phyloP scores from a whole-genome alignment of 2,888 invertebrate species.

The Clostera curtula region DNA sequence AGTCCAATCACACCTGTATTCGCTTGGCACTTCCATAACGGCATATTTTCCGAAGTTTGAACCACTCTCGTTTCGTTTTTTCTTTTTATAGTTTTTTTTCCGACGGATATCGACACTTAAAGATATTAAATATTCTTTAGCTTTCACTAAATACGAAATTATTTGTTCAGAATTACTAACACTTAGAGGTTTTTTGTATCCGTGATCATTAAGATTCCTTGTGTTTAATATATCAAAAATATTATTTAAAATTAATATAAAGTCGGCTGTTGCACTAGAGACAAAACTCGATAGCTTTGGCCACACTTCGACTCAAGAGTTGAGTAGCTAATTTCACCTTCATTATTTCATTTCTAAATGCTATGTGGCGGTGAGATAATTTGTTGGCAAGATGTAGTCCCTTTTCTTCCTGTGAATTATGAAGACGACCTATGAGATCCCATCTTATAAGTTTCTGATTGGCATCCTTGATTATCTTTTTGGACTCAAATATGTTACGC shows the following conservation, averaged over 20 bases:
- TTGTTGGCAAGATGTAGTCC: constrained; percentile 14
- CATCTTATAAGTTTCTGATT: constrained; percentile 2
- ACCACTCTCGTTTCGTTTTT: neutral
- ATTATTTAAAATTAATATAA: constrained; percentile 1
- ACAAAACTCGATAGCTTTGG: constrained; percentile 4
- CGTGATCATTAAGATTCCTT: neutral
- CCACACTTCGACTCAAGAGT: neutral
- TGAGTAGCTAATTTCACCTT: constrained; percentile 6
- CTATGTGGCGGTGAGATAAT: constrained; percentile 8
- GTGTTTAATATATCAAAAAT: constrained; percentile 1
- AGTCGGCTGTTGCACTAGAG: no score
- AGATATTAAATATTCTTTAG: constrained; percentile 1
- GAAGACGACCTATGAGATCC: neutral
- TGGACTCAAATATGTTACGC: constrained; percentile 15
- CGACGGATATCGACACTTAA: constrained; percentile 1
- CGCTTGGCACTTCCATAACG: neutral
- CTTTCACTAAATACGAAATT: neutral
- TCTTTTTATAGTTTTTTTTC: neutral
- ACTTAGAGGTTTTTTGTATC: neutral
- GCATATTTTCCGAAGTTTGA: neutral
- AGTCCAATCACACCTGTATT: constrained; percentile 1
- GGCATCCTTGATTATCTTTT: constrained; percentile 2
- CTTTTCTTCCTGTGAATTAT: constrained; percentile 1
- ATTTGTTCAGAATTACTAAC: neutral
- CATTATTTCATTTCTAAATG: constrained; percentile 13